Evolutionary conservation across 2,797 vertebrate genomes (phyloP).

Genomic region (Pangasius macronema): DNA sequence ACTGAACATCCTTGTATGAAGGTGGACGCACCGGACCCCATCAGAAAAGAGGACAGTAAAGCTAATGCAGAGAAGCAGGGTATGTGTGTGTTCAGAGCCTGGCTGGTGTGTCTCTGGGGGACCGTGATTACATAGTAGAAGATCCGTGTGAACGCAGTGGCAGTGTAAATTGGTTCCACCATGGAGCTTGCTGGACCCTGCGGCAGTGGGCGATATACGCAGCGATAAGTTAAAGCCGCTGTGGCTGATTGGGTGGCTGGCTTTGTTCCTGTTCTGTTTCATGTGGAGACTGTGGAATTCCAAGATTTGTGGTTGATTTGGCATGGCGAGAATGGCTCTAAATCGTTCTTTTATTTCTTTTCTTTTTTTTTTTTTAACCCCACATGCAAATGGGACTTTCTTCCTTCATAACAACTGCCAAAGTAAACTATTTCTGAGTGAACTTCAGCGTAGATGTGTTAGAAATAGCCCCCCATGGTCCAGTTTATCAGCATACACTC

Average conservation of each 20-base stretch:
- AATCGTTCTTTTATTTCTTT: conserved; percentile 40
- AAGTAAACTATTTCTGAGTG: conserved; percentile 52
- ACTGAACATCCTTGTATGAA: neutral
- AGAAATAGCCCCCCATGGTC: conserved; percentile 30
- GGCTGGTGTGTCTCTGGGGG: conserved; percentile 16
- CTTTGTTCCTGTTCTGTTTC: conserved; percentile 60
- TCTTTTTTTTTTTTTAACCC: neutral
- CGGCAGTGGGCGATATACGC: conserved; percentile 63
- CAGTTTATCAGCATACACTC: conserved; percentile 26
- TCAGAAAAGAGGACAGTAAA: conserved; percentile 11
- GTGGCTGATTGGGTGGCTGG: conserved; percentile 63
- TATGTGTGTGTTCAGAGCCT: conserved; percentile 7
- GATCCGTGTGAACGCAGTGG: conserved; percentile 53
- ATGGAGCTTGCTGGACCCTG: conserved; percentile 53
- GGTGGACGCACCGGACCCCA: neutral
- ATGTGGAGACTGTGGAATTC: conserved; percentile 64
- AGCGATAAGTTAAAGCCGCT: conserved; percentile 67
- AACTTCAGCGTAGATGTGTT: conserved; percentile 50
- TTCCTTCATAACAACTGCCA: conserved; percentile 52
- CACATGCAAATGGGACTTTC: conserved; percentile 49
- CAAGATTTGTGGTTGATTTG: conserved; percentile 62
- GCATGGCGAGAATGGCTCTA: conserved; percentile 55
- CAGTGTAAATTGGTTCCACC: conserved; percentile 61
- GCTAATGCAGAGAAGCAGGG: neutral
- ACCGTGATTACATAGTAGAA: conserved; percentile 42